Conservation (phyloP, 2,113 vertebrate genomes). For the Amblyornis subalaris region DNA sequence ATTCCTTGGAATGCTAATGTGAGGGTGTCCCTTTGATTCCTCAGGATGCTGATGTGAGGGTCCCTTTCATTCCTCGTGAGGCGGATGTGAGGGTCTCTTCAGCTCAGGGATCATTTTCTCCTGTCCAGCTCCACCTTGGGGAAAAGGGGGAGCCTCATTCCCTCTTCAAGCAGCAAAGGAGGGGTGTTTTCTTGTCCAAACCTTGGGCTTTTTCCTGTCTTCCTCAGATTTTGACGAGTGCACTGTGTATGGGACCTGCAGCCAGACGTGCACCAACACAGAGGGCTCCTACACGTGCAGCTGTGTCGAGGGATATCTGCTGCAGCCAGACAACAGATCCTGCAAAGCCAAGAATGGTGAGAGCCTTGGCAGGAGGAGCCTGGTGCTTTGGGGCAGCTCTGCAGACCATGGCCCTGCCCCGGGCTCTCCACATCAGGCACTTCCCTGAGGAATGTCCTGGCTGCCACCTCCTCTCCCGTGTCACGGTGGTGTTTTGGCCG, state of each 20-base stretch:
- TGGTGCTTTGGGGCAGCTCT: background rate
- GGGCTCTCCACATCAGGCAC: rapidly evolving
- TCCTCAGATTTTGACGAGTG: constrained; percentile 92
- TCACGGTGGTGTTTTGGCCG: background rate
- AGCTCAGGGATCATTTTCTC: background rate
- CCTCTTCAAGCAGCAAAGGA: background rate
- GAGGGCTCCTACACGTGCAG: constrained; percentile 89
- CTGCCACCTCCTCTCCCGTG: rapidly evolving
- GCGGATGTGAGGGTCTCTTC: background rate
- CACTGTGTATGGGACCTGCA: constrained; percentile 89
- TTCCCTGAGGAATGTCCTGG: background rate
- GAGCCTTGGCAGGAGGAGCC: background rate
- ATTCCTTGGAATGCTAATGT: rapidly evolving
- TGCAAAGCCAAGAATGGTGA: constrained; percentile 98
- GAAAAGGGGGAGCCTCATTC: background rate
- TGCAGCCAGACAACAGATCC: constrained; percentile 93
- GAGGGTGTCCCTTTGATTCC: background rate
- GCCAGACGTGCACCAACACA: constrained; percentile 89
- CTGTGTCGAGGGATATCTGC: constrained; percentile 93
- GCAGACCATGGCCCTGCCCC: rapidly evolving
- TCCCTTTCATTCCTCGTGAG: background rate
- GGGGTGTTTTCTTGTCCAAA: background rate
- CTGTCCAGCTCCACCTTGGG: background rate
- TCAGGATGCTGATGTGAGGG: background rate
- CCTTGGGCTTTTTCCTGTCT: background rate